Evolutionary conservation across 1,140 invertebrate species (phyloP), one percentile per base, ranked within the genome.

Genomic region (Eubasilissa regina): DNA sequence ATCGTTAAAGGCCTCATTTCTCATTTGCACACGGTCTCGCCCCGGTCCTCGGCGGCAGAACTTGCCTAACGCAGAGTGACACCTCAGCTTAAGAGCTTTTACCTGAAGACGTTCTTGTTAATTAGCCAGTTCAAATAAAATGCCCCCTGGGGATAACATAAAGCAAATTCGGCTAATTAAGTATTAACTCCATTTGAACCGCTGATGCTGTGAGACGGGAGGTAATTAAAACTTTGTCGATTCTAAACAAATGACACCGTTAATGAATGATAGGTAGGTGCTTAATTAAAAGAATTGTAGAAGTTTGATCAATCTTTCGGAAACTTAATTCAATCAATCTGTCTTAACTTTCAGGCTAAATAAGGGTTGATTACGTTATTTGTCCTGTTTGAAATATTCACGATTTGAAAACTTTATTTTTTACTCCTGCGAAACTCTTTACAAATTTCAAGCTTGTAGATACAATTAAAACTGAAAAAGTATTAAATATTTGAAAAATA

Each of bases 51-150:
- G 43, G 13, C 64, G n/a, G 13, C n/a, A 15, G 7, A 68, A 15
- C 64, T 47, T n/a, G 35, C 3, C 64, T 68, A 68, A 68, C 45
- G 64, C 64, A 47, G 64, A 68, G 35, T 68, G 64, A 68, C 64
- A 45, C 35, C n/a, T 43, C 64, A 13, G 64, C 64, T 68, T 43
- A 68, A 64, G 44, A 17, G 64, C 64, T 68, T 19, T 68, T 47
- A 68, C 64, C 64, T 68, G 64, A 68, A 68, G 64, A 68, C 64
- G n/a, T 47, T 47, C 64, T 45, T 45, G 35, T 68, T 68, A 68
- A 68, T 68, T 68, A 43, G 44, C 35, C 45, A 68, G 45, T 68
- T 68, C 64, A 68, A 68, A 68, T 68, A 68, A 68, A 68, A 68
- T 68, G 64, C 64, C 64, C 64, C 64, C 21, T n/a, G 35, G 45